phyloP scores from a whole-genome alignment of 2,888 invertebrate genomes.

The Rhabditoides inermis region DNA sequence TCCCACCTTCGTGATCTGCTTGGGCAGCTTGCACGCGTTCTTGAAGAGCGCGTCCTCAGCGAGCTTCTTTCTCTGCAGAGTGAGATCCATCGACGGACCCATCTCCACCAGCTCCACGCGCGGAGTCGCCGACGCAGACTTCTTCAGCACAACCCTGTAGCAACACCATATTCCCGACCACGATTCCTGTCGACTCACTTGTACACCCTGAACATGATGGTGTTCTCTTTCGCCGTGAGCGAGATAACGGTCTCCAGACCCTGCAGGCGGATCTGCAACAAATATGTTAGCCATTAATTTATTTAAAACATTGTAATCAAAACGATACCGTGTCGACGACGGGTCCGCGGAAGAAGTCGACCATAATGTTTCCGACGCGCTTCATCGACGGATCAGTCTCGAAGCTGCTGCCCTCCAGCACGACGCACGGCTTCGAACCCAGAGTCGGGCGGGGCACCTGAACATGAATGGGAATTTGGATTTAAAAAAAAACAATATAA shows the following conservation, averaged over 20 bases:
- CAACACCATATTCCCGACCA: no score
- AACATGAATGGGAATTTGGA: background rate
- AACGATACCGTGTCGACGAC: conserved; percentile 61
- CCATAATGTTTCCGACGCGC: conserved; percentile 74
- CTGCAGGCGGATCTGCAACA: conserved; percentile 72
- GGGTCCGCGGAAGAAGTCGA: conserved; percentile 82
- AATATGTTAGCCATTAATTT: no score
- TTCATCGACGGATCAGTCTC: conserved; percentile 69
- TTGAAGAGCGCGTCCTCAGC: conserved; percentile 73
- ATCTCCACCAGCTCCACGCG: conserved; percentile 84
- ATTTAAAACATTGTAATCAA: no score
- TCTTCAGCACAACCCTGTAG: conserved; percentile 53
- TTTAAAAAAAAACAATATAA: background rate
- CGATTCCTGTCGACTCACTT: conserved; percentile 51
- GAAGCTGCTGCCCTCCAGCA: conserved; percentile 85
- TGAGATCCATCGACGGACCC: conserved; percentile 81
- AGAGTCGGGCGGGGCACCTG: conserved; percentile 65
- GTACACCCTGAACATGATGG: conserved; percentile 69
- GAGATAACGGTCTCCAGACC: conserved; percentile 86
- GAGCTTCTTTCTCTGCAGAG: conserved; percentile 72
- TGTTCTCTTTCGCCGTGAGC: conserved; percentile 71
- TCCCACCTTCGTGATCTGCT: no score
- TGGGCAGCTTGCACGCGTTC: conserved; percentile 63
- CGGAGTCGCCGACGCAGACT: conserved; percentile 78
- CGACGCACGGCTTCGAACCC: conserved; percentile 78